Evolutionary conservation across 1,140 invertebrate genomes (phyloP).

Genomic region (Danaus melanippus): DNA sequence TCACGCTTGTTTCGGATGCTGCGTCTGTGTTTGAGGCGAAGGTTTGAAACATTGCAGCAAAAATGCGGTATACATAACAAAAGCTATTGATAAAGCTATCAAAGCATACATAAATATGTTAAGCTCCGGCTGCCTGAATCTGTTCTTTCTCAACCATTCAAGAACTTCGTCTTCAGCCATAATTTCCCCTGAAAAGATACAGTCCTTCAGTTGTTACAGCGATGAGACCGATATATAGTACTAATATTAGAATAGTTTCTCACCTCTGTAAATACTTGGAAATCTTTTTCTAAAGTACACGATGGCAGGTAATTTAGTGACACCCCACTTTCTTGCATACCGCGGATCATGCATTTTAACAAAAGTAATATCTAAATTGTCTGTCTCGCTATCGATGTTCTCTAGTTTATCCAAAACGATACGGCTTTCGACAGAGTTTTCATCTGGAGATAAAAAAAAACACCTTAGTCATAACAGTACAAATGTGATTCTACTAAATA

Average conservation of each 20-base stretch:
- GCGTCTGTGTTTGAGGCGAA: conserved; percentile 68
- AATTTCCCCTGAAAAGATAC: conserved; percentile 79
- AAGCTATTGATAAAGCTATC: conserved; percentile 87
- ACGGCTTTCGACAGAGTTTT: conserved; percentile 84
- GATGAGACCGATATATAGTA: background rate
- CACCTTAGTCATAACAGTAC: background rate
- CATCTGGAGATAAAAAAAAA: conserved; percentile 74
- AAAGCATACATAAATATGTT: conserved; percentile 96
- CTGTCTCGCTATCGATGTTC: conserved; percentile 93
- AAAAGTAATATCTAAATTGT: conserved; percentile 95
- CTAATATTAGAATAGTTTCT: conserved; percentile 16
- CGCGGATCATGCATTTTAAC: conserved; percentile 94
- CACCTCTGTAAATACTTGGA: conserved; percentile 94
- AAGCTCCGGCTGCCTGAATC: conserved; percentile 92
- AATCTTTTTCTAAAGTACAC: conserved; percentile 95
- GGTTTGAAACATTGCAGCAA: conserved; percentile 90
- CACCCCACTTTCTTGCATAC: conserved; percentile 96
- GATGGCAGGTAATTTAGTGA: conserved; percentile 90
- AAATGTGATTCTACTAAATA: conserved; percentile 5
- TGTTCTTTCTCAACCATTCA: conserved; percentile 94
- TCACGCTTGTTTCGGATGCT: conserved; percentile 80
- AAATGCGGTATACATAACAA: conserved; percentile 92
- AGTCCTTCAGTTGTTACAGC: background rate
- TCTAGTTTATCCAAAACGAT: conserved; percentile 88
- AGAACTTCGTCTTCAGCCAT: conserved; percentile 89